Evolutionary conservation across 2,797 vertebrate genomes (phyloP).

Genomic region (Sphaeramia orbicularis): DNA sequence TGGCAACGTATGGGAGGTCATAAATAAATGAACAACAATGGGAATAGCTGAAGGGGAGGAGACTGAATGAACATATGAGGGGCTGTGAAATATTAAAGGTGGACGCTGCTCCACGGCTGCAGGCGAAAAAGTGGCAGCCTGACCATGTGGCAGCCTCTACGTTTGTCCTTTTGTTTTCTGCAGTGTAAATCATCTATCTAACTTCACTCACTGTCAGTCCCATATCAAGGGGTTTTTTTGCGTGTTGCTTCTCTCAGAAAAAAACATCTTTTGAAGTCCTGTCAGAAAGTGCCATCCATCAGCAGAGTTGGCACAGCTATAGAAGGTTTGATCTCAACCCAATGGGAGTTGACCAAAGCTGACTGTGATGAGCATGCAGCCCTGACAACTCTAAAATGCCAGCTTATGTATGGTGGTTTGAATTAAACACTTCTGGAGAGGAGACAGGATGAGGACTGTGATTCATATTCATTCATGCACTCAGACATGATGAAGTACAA

Average conservation of each 20-base stretch:
- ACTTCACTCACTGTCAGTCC: conserved; percentile 26
- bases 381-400: conserved; percentile 18
- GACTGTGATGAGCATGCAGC: conserved; percentile 45
- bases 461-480: conserved; percentile 23
- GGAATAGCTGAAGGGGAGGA: conserved; percentile 70
- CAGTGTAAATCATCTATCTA: background rate
- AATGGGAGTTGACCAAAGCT: conserved; percentile 53
- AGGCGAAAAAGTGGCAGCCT: conserved; percentile 50
- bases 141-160: conserved; percentile 59
- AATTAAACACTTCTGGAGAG: conserved; percentile 30
- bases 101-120: conserved; percentile 68
- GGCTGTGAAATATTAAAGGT: conserved; percentile 81
- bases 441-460: conserved; percentile 12
- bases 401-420: conserved; percentile 16
- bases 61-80: conserved; percentile 75
- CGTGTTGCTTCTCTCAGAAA: conserved; percentile 18
- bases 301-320: conserved; percentile 40
- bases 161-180: conserved; percentile 17
- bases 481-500: conserved; percentile 19
- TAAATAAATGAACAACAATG: conserved; percentile 72
- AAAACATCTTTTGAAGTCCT: conserved; percentile 47
- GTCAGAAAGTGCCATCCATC: conserved; percentile 56
- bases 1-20: conserved; percentile 54
- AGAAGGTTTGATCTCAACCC: conserved; percentile 50
- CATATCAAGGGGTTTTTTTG: conserved; percentile 25